Percentiles rank a stretch among this genome's conserved stretches.
These are phyloP conservation scores for Escarpia spicata DNA, from an alignment of 2,888 invertebrate genomes.

Conservation along the genomic window DNA sequence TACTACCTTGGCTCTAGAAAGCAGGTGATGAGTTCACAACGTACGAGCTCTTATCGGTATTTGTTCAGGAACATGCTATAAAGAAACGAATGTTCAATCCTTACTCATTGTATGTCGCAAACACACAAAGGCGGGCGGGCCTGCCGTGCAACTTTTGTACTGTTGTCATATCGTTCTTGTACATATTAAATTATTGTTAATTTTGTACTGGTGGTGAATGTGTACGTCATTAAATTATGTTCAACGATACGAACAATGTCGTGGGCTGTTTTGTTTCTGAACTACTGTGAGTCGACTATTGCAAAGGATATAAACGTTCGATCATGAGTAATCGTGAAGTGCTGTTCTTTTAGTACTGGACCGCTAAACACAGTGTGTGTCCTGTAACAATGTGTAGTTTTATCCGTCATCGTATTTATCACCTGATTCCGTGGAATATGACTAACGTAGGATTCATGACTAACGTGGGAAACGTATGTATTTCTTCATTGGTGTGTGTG, in stretches of 20 bases:
- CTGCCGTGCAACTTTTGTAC: background rate
- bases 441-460: background rate
- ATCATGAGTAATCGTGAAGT: background rate
- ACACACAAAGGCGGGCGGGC: background rate
- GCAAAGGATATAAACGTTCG: background rate
- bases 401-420: background rate
- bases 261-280: background rate
- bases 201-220: background rate
- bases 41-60: background rate
- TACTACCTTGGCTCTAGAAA: background rate
- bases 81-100: background rate
- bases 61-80: background rate
- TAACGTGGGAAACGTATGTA: background rate
- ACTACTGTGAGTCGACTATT: background rate
- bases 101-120: slow-evolving; percentile 16
- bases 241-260: background rate
- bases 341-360: background rate
- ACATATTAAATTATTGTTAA: slow-evolving; percentile 9
- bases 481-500: too few relatives aligned
- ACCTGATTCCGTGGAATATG: background rate
- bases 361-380: background rate
- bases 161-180: background rate
- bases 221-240: background rate
- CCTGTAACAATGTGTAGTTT: background rate
- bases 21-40: background rate